phyloP scores from a whole-genome alignment of 1,140 invertebrate species.

The Platyura marginata region DNA sequence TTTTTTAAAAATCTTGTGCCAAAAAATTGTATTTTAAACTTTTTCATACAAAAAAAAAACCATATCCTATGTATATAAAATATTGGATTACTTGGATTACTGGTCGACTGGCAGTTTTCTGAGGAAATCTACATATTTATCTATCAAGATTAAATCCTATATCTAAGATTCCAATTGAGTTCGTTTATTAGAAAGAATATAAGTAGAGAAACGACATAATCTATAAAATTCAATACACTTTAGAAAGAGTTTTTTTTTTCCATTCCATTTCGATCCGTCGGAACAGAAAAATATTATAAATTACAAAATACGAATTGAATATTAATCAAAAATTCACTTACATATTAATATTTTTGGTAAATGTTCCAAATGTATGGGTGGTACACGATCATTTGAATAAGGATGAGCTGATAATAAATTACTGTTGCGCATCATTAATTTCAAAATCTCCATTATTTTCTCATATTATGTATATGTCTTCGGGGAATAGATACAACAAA shows the following conservation, averaged over 20 bases:
- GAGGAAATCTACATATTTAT: background rate
- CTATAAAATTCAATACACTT: background rate
- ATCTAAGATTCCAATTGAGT: background rate
- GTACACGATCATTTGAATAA: slow-evolving; percentile 31
- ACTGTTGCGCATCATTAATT: slow-evolving; percentile 26
- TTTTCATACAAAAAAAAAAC: too few relatives aligned
- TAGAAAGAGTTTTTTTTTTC: background rate
- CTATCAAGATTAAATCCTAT: background rate
- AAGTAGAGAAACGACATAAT: background rate
- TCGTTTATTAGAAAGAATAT: background rate
- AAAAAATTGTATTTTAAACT: too few relatives aligned
- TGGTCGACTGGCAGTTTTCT: too few relatives aligned
- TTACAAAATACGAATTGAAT: slow-evolving; percentile 11
- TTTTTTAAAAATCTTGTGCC: too few relatives aligned
- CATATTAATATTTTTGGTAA: slow-evolving; percentile 54
- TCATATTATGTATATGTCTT: background rate
- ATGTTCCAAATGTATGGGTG: slow-evolving; percentile 47
- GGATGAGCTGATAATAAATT: slow-evolving; percentile 17
- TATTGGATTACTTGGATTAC: too few relatives aligned
- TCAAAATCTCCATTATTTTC: slow-evolving; percentile 21
- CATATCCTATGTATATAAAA: too few relatives aligned
- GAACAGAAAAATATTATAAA: too few relatives aligned
- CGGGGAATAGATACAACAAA: background rate
- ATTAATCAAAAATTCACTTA: slow-evolving; percentile 25
- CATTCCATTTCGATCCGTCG: too few relatives aligned